phyloP scores from a whole-genome alignment of 1,140 invertebrate species.

The Neelides sp. region DNA sequence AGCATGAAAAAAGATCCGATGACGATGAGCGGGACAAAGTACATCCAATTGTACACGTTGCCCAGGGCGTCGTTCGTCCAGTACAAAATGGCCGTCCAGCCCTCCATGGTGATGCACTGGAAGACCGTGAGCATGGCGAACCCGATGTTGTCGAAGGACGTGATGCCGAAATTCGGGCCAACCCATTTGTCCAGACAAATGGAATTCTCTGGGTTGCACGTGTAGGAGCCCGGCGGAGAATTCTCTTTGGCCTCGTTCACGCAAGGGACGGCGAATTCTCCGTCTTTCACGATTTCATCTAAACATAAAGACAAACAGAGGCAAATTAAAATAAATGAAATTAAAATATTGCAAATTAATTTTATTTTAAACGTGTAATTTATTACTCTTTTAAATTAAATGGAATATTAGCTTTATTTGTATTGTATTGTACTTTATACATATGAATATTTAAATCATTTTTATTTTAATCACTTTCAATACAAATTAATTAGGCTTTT shows the following conservation, averaged over 20 bases:
- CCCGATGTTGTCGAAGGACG: slow-evolving; percentile 54
- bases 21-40: slow-evolving; percentile 52
- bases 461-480: too few relatives aligned
- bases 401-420: too few relatives aligned
- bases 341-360: too few relatives aligned
- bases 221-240: slow-evolving; percentile 31
- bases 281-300: slow-evolving; percentile 33
- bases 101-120: slow-evolving; percentile 53
- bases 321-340: too few relatives aligned
- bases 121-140: slow-evolving; percentile 54
- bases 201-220: not conserved
- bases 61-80: slow-evolving; percentile 45
- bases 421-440: too few relatives aligned
- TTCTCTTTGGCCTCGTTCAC: slow-evolving; percentile 34
- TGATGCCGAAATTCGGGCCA: slow-evolving; percentile 50
- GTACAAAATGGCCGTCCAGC: slow-evolving; percentile 49
- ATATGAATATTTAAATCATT: too few relatives aligned
- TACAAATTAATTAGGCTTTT: too few relatives aligned
- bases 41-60: slow-evolving; percentile 52
- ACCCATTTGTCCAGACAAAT: slow-evolving; percentile 38
- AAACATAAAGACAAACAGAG: too few relatives aligned
- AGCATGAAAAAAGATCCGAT: slow-evolving; percentile 55
- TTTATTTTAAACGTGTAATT: too few relatives aligned
- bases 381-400: too few relatives aligned
- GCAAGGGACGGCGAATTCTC: slow-evolving; percentile 33